phyloP scores from a whole-genome alignment of 2,797 vertebrate species.

The Phoebastria nigripes region DNA sequence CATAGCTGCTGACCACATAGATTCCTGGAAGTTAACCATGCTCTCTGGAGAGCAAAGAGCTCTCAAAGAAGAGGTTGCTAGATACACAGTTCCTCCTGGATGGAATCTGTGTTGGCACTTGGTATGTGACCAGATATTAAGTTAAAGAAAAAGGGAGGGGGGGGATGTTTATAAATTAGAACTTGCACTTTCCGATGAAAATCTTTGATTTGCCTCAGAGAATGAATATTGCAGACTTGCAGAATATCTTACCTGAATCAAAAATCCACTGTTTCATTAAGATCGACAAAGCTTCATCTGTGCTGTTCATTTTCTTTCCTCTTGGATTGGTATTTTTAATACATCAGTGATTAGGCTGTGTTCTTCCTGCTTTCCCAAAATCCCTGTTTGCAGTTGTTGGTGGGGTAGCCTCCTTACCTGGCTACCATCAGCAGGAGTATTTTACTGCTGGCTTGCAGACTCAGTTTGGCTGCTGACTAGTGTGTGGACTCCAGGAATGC shows the following conservation, averaged over 20 bases:
- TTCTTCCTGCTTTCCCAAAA: background rate
- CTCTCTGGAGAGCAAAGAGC: background rate
- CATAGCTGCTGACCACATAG: background rate
- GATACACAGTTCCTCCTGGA: background rate
- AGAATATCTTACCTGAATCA: background rate
- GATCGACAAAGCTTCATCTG: background rate
- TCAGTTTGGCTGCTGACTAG: background rate
- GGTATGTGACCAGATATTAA: background rate
- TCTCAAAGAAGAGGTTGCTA: background rate
- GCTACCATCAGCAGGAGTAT: background rate
- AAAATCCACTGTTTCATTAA: background rate
- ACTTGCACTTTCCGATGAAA: background rate
- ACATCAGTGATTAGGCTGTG: background rate
- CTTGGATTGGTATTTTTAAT: background rate
- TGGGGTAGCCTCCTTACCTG: background rate
- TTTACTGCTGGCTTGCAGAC: background rate
- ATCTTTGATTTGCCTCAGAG: background rate
- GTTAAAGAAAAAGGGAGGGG: fast-evolving
- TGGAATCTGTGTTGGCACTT: background rate
- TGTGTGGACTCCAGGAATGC: background rate
- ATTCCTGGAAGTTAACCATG: background rate
- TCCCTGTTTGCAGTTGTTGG: background rate
- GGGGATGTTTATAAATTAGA: background rate
- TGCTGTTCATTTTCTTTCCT: background rate
- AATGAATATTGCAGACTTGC: background rate